These are phyloP conservation scores for Bufo gargarizans DNA, from an alignment of 2,113 vertebrate genomes.

Conservation along the genomic window DNA sequence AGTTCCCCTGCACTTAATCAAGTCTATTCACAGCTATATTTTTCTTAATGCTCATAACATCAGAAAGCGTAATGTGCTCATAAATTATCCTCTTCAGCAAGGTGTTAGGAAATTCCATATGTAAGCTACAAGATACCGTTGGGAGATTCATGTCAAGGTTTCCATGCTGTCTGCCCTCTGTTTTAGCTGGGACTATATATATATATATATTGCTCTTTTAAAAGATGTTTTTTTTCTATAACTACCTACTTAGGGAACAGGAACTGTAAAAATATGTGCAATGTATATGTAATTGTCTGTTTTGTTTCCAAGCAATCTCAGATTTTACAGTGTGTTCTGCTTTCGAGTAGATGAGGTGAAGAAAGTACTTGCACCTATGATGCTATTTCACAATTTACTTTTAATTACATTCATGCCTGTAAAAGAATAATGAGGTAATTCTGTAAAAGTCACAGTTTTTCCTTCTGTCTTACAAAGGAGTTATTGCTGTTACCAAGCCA, in stretches of 20 bases:
- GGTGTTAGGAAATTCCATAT: conserved; percentile 3
- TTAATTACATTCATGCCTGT: conserved; percentile 48
- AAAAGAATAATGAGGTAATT: conserved; percentile 55
- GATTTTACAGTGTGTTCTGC: conserved; percentile 34
- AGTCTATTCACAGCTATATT: conserved; percentile 23
- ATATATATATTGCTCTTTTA: background rate
- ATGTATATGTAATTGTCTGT: conserved; percentile 38
- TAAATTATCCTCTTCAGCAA: conserved; percentile 41
- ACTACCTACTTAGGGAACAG: conserved; percentile 22
- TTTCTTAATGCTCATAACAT: conserved; percentile 30
- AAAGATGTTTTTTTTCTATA: conserved; percentile 21
- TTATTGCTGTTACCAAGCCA: conserved; percentile 38
- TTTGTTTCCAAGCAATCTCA: conserved; percentile 39
- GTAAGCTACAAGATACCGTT: conserved; percentile 16
- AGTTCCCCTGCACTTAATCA: conserved; percentile 14
- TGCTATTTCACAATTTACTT: conserved; percentile 54
- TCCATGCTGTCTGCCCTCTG: background rate
- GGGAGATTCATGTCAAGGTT: conserved; percentile 21
- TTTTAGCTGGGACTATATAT: background rate
- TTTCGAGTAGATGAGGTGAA: conserved; percentile 44
- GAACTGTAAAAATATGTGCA: background rate
- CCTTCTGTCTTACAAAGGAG: conserved; percentile 24
- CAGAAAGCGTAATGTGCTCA: background rate
- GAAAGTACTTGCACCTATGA: conserved; percentile 26
- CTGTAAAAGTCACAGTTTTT: conserved; percentile 42